Base-by-base conservation (phyloP, 2,113 vertebrate genomes). In the Gallinago jamesoni region DNA sequence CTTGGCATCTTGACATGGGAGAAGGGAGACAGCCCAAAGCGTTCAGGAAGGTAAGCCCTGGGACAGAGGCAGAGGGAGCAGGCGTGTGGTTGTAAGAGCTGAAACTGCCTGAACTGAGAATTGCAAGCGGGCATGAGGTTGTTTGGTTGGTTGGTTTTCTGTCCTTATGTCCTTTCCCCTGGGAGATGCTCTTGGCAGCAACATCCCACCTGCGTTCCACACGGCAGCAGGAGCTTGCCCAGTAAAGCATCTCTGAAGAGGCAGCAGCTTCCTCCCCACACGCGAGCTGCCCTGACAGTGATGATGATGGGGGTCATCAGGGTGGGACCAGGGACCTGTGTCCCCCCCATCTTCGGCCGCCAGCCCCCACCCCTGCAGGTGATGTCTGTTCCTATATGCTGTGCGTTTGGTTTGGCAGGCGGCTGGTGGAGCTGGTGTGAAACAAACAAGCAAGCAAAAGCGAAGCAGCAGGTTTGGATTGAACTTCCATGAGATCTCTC, bases 291-390 rank as follows among this genome's bases (percentile, higher is more conserved):
- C 33, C 52, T 7, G 12, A 31, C 39, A 4, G 39, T 39, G 39
- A 12, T 39, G 23, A 55, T 16, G 21, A 48, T 62, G 53, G 10
- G 11, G 1, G 12, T 20, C 31, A 23, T 11, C 0, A 1, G n/a
- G 11, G 11, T 41, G 22, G 23, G 20, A 83, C 20, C 5, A 3
- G 33, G 28, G 23, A 52, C 0, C 4, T 39, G 39, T 0, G 2
- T 68, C 41, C 2, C 55, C 52, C 31, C 6, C 8, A 11, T 39
- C 39, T 39, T 20, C 16, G 47, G 33, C 45, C 53, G 77, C 43
- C 57, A 57, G 31, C 7, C 21, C 17, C 27, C 0, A 2, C 11
- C 39, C 13, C 6, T 43, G 25, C 13, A 16, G 43, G 25, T 43
- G 76, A 56, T n/a, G 50, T 55, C 41, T 48, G 12, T 15, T 81